Base-by-base conservation (phyloP, 2,888 invertebrate species). In the Octonoba sinensis region DNA sequence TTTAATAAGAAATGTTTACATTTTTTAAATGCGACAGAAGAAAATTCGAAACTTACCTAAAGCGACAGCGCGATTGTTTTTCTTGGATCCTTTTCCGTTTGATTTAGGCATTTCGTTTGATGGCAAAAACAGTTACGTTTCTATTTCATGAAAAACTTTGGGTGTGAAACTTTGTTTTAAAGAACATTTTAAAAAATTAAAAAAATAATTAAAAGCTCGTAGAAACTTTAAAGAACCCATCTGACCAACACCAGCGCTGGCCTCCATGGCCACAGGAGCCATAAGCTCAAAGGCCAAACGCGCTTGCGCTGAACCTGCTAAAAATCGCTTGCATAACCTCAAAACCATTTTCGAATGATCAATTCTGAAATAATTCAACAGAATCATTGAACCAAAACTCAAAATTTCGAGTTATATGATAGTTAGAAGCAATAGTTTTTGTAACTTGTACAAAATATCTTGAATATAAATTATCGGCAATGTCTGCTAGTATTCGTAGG, bases 191-290 rank as follows among this genome's bases (percentile, higher is more conserved):
- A 72, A 69, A 83, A 77, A 83, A 72, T 69, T 47, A 76, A 76
- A 72, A 64, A 65, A 51, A 62, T 69, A 69, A 81, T 18, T 46
- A 62, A 56, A 62, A 64, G 44, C 27, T 73, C 62, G 56, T 16
- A 44, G 46, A 62, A 18, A 62, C n/a, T 46, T 18, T n/a, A 24
- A 60, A 69, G 54, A 72, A 27, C 54, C 18, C 72, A 77, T 72
- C 6, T 65, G 54, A 54, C 69, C 70, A 75, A 72, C 81, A 71
- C 81, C 81, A 60, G 81, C 57, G 51, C 54, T 36, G 70, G 81
- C 83, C 75, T 67, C 83, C 83, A 81, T 83, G 81, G 75, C 81
- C 70, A 66, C 74, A 69, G 69, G 65, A 64, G 73, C 62, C 54
- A 22, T 49, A 44, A 22, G 72, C 78, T 65, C 77, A 27, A n/a